These are phyloP conservation scores for Linyphia triangularis DNA, from an alignment of 2,888 invertebrate genomes.

Conservation along the genomic window DNA sequence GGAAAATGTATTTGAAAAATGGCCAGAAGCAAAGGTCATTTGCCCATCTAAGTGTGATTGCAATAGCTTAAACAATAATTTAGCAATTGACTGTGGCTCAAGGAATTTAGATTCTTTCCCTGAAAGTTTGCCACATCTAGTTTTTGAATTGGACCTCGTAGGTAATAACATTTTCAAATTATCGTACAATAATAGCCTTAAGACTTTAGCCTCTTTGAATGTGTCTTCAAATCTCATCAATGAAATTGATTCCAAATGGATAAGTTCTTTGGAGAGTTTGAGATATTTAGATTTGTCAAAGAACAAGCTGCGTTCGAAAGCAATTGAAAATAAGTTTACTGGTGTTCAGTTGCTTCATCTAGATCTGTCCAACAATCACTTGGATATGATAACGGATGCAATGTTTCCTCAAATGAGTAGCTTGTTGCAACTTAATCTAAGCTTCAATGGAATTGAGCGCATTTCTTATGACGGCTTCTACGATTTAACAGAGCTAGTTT, in stretches of 20 bases:
- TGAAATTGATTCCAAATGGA: slow-evolving; percentile 32
- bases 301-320: slow-evolving; percentile 42
- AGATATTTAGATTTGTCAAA: slow-evolving; percentile 57
- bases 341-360: slow-evolving; percentile 26
- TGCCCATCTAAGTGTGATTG: slow-evolving; percentile 56
- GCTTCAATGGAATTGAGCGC: slow-evolving; percentile 80
- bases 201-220: slow-evolving; percentile 42
- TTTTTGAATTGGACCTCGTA: slow-evolving; percentile 41
- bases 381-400: slow-evolving; percentile 17
- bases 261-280: slow-evolving; percentile 29
- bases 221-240: slow-evolving; percentile 57
- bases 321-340: slow-evolving; percentile 27
- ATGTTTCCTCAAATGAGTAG: slow-evolving; percentile 77
- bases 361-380: slow-evolving; percentile 62
- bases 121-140: slow-evolving; percentile 6
- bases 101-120: slow-evolving; percentile 36
- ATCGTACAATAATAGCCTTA: slow-evolving; percentile 33
- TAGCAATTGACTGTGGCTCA: slow-evolving; percentile 41
- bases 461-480: slow-evolving; percentile 45
- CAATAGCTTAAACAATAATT: neutral
- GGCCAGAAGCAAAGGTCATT: slow-evolving; percentile 2
- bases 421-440: slow-evolving; percentile 78
- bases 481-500: neutral
- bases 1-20: slow-evolving; percentile 6
- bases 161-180: slow-evolving; percentile 51